Conservation (phyloP, 2,888 invertebrate genomes). For the Erebia ligea region DNA sequence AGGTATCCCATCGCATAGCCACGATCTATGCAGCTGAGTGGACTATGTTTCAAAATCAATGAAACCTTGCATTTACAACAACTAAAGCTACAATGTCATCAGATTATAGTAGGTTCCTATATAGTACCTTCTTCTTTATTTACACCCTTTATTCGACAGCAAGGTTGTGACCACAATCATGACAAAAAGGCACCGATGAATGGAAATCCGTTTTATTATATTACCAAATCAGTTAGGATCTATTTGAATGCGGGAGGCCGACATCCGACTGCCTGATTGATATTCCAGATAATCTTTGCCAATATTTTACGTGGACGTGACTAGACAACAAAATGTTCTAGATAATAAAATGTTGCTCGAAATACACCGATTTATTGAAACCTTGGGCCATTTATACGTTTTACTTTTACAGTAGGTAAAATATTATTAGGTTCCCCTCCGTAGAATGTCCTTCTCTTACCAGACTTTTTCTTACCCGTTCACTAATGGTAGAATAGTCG, state of each 20-base stretch:
- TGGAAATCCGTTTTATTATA: conserved; percentile 40
- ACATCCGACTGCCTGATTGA: conserved; percentile 53
- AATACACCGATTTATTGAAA: neutral
- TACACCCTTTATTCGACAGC: conserved; percentile 6
- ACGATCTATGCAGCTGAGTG: too few relatives aligned
- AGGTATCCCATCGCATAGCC: too few relatives aligned
- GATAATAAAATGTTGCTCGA: neutral
- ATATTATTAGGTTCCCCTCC: neutral
- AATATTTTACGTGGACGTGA: conserved; percentile 62
- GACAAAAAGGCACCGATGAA: conserved; percentile 21
- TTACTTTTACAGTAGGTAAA: neutral
- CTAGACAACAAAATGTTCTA: conserved; percentile 47
- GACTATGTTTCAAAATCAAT: neutral
- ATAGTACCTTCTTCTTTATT: neutral
- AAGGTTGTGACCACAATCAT: conserved; percentile 16
- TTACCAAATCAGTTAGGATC: conserved; percentile 44
- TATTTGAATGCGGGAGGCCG: conserved; percentile 52
- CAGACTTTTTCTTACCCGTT: too few relatives aligned
- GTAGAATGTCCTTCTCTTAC: too few relatives aligned
- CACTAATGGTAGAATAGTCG: too few relatives aligned
- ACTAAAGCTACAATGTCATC: neutral
- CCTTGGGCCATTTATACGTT: neutral
- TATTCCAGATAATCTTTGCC: conserved; percentile 60
- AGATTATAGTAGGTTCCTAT: neutral
- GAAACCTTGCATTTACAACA: too few relatives aligned